Base-by-base conservation (phyloP, 2,888 invertebrate genomes). In the Eupithecia abbreviata region DNA sequence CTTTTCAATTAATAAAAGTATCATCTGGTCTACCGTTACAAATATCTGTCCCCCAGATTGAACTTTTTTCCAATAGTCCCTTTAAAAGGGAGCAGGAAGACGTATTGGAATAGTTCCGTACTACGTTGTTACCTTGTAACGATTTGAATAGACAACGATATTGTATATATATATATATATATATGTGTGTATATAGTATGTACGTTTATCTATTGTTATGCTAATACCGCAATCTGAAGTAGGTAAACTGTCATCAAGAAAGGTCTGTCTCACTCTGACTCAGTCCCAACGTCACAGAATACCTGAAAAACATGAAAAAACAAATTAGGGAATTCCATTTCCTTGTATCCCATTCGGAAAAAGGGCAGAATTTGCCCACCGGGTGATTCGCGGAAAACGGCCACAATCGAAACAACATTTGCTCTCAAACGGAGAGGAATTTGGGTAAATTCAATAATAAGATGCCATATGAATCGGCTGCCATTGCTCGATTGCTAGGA, bases 361-460 rank as follows among this genome's bases (percentile, higher is more conserved):
- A 49, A 45, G 45, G 69, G 69, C 47, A 42, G 43, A 67, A 73
- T 49, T 51, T n/a, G 67, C 69, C 5, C 45, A 69, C 69, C 7
- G 69, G 69, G 69, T 69, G 47, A 69, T 78, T 74, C 70, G 30
- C 41, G 65, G 18, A 70, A 68, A 72, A 65, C 45, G 72, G 72
- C 75, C 80, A 71, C 74, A 73, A 78, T 72, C 51, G 67, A 71
- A 76, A 73, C 73, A 78, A 73, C 75, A 76, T 78, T 78, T 69
- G 68, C 58, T 47, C 74, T 69, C 78, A 76, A 66, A 71, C 66
- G 75, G 77, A 72, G 66, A 75, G 72, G 76, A 74, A 79, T 82
- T 88, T 87, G 81, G 85, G 83, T 85, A 89, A 88, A 90, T 90
- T 90, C 89, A 90, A 90, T 90, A 88, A 70, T 87, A 89, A 87